Evolutionary conservation across 2,888 invertebrate genomes (phyloP), one percentile per base, ranked within the genome.

Genomic region (Corbicula japonica): DNA sequence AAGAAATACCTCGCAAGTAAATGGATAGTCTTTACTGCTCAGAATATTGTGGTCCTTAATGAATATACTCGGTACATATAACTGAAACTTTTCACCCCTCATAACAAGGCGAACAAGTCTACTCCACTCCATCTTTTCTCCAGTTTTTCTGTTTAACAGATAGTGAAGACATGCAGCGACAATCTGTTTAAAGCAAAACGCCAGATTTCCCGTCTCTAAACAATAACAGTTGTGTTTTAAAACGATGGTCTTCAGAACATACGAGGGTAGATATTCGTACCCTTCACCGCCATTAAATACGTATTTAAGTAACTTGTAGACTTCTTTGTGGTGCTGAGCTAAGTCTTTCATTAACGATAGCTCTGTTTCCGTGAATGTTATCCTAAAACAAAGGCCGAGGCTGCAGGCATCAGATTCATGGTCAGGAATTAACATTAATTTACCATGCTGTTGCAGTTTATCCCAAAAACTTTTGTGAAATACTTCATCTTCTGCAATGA

Each of bases 221-320:
- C 62, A 62, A 30, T 2, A 1, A 46, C 62, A 44, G n/a, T 30
- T 46, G 32, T 62, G 62, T 12, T 46, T 62, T 10, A 61, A 28
- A 30, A 61, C 10, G n/a, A 61, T 35, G 2, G 61, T 61, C 18
- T 61, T 61, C 44, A 12, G 30, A 10, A 46, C 61, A 44, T 61
- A 61, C 1, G 61, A 61, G 15, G 61, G 61, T n/a, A 61, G n/a
- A 30, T 30, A 61, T 28, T 18, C 3, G 21, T 28, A 44, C 4
- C 61, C 44, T 3, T 18, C 15, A 28, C 38, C 8, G 18, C 61
- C 18, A n/a, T 44, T 44, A 38, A 61, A 61, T 18, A 61, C n/a
- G 30, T 61, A 44, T 61, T 61, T 61, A n/a, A 61, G 4, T 0
- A 61, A 30, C 38, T 44, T 61, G 61, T 61, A 61, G 44, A 41